Evolutionary conservation across 2,888 invertebrate genomes (phyloP).

Genomic region (Alentia gelatinosa): DNA sequence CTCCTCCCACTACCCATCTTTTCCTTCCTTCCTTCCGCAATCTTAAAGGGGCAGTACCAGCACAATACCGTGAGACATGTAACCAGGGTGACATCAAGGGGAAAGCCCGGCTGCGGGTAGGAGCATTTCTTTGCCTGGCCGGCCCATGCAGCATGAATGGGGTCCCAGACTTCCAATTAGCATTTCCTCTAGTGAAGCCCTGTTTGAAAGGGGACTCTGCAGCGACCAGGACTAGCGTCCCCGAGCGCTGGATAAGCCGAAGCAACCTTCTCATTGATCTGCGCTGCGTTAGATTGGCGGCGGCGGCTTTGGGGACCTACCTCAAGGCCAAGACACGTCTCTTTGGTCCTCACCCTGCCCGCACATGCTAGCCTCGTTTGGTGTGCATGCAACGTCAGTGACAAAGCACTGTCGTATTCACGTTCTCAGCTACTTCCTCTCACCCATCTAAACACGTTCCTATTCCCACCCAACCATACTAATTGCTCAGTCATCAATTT

Average conservation of each 20-base stretch:
- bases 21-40: background rate
- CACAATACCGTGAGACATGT: background rate
- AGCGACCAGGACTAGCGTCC: background rate
- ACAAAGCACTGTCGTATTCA: background rate
- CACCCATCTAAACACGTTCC: background rate
- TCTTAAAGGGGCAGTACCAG: background rate
- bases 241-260: background rate
- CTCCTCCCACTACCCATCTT: too few species aligned
- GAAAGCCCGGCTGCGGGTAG: background rate
- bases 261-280: background rate
- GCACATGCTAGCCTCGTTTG: background rate
- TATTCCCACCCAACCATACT: too few species aligned
- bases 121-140: background rate
- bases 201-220: background rate
- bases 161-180: background rate
- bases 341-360: background rate
- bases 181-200: background rate
- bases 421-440: background rate
- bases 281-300: background rate
- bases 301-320: background rate
- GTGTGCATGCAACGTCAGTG: too few species aligned
- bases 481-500: too few species aligned
- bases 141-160: constrained; percentile 8
- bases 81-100: background rate
- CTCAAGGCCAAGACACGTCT: background rate